Percentiles rank a stretch among this genome's conserved stretches.
Conservation (phyloP, 1,140 invertebrate species). For the Neodiprion fabricii region DNA sequence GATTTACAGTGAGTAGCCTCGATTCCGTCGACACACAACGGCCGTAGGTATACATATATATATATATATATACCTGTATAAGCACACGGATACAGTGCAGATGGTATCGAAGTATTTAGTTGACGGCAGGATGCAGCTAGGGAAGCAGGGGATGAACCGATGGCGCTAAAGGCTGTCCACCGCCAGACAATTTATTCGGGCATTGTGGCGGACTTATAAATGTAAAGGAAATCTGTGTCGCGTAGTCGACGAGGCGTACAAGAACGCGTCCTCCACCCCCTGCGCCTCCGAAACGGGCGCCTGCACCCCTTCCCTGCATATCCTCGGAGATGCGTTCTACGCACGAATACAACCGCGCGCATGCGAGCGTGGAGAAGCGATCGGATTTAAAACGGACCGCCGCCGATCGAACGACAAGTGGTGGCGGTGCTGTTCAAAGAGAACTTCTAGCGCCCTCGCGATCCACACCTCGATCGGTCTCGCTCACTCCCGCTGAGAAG, state of each 20-base stretch:
- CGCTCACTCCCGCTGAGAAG: slow-evolving; percentile 17
- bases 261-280: slow-evolving; percentile 41
- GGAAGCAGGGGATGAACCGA: not conserved
- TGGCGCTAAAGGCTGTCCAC: slow-evolving; percentile 39
- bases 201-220: slow-evolving; percentile 45
- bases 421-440: slow-evolving; percentile 58
- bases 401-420: slow-evolving; percentile 60
- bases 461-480: slow-evolving; percentile 28
- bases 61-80: too few species aligned
- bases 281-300: slow-evolving; percentile 46
- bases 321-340: not conserved
- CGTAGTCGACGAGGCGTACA: slow-evolving; percentile 48
- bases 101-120: too few species aligned
- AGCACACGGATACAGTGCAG: not conserved
- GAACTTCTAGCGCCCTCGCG: slow-evolving; percentile 39
- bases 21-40: slow-evolving; percentile 21
- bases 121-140: not conserved
- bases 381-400: slow-evolving; percentile 57
- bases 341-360: not conserved
- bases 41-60: too few species aligned
- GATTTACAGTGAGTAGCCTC: too few species aligned
- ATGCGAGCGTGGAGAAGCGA: slow-evolving; percentile 46
- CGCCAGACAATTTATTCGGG: slow-evolving; percentile 41
- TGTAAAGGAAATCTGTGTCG: slow-evolving; percentile 53
- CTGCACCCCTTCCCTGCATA: slow-evolving; percentile 44